Base-by-base conservation (phyloP, 2,113 vertebrate genomes). In the Eleginops maclovinus region DNA sequence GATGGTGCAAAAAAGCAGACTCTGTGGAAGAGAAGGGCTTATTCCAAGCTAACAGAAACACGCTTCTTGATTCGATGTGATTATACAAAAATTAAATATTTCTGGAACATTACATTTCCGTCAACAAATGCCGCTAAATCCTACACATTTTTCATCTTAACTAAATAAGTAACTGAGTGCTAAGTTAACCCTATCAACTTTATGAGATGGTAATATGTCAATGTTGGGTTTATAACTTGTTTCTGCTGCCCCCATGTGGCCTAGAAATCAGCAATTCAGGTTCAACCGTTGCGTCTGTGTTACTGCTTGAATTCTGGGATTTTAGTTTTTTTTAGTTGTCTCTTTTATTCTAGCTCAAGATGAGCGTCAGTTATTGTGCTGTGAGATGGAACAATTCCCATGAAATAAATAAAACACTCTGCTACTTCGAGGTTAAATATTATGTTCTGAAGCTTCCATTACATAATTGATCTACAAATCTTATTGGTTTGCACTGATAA, bases 401-500 rank as follows among this genome's bases (percentile, higher is more conserved):
- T 16, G 8, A 19, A 46, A 59, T 9, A 63, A 75, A 54, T n/a
- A 36, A 46, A 19, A 56, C 28, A 46, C 47, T 56, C 13, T 61
- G n/a, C 26, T 74, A 31, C 70, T 46, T 51, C 19, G 8, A 58
- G 49, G 62, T 40, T 28, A 80, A 60, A 47, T 50, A 47, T 67
- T 47, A 24, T 16, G 1, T 4, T 36, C 19, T 49, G 54, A 51
- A 50, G 50, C 67, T 69, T 74, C 58, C 49, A 77, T 87, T 69
- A 72, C 56, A 83, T 61, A 67, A 88, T 72, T 77, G 74, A 85
- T 62, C 59, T 44, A 47, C 49, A 73, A 7, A 46, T 65, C 56
- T 61, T 64, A 75, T 83, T 88, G 59, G 70, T 77, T 68, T 49
- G 19, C 65, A 80, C 76, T 80, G 77, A 87, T 81, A 67, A 75